Evolutionary conservation across 92 coral and sea anemone genomes (phyloP).

Genomic region (Heliopora coerulea): DNA sequence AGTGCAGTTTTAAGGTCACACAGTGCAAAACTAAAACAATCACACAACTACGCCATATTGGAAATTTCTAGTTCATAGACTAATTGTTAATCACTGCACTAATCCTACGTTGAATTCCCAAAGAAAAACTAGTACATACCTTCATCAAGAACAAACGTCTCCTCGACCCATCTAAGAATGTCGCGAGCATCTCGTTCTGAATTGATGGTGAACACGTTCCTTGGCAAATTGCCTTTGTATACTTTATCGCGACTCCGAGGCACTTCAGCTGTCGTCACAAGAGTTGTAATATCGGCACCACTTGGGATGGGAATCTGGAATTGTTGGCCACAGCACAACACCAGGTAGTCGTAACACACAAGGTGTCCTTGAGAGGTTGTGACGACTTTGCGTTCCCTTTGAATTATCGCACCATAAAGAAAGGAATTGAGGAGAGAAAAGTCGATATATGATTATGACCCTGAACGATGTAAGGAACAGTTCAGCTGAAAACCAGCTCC

Average conservation of each 20-base stretch:
- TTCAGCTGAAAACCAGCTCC: too few species aligned
- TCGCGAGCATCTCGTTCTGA: conserved; percentile 69
- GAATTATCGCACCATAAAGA: too few species aligned
- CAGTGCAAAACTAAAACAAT: too few species aligned
- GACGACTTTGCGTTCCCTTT: conserved; percentile 72
- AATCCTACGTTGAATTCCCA: too few species aligned
- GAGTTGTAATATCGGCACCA: conserved; percentile 87
- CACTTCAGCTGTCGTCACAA: conserved; percentile 97
- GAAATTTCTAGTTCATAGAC: too few species aligned
- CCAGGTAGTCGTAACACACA: conserved; percentile 92
- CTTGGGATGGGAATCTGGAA: conserved; percentile 86
- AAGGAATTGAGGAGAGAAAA: too few species aligned
- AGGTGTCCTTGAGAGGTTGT: conserved; percentile 65
- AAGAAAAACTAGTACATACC: conserved; percentile 47
- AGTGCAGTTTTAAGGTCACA: too few species aligned
- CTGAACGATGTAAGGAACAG: too few species aligned
- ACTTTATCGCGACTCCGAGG: conserved; percentile 59
- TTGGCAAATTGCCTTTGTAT: conserved; percentile 67
- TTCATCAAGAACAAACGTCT: conserved; percentile 60
- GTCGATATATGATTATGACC: too few species aligned
- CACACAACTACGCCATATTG: too few species aligned
- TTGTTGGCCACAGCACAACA: conserved; percentile 93
- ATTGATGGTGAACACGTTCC: conserved; percentile 74
- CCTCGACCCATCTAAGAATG: conserved; percentile 64
- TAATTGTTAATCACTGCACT: too few species aligned